These are phyloP conservation scores for Megalonaias nervosa DNA, from an alignment of 1,140 invertebrate species.

Conservation along the genomic window DNA sequence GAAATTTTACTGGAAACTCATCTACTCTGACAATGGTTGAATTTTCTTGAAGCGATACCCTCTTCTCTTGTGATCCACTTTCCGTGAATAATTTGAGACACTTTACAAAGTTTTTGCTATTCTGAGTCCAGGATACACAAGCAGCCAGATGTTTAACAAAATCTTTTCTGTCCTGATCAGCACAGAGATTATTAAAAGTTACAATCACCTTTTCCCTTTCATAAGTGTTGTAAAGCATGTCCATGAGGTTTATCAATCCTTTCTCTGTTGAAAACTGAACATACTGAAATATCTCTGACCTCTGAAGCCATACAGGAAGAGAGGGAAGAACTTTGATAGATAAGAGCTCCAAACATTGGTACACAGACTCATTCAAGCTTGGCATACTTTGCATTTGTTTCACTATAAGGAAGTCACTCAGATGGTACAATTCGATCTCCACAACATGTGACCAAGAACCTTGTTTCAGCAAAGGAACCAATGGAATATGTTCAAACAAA, in stretches of 20 bases:
- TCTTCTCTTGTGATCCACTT: no score
- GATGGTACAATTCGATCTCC: background rate
- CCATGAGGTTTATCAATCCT: background rate
- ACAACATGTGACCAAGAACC: background rate
- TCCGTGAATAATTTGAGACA: no score
- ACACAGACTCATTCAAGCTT: background rate
- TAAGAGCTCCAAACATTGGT: background rate
- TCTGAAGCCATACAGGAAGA: slow-evolving; percentile 7
- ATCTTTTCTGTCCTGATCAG: background rate
- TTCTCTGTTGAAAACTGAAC: background rate
- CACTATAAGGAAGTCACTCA: background rate
- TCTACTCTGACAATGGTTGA: no score
- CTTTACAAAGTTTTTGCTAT: no score
- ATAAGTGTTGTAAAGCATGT: background rate
- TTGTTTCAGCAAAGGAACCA: background rate
- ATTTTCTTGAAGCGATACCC: no score
- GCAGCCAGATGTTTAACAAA: background rate
- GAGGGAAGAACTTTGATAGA: background rate
- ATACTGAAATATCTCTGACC: background rate
- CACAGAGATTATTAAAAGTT: background rate
- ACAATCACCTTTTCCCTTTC: background rate
- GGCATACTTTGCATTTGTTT: background rate
- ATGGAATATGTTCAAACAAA: background rate
- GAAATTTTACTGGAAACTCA: no score
- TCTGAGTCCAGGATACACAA: no score